These are phyloP conservation scores for Trissolcus basalis DNA, from an alignment of 1,140 invertebrate genomes.

Conservation along the genomic window DNA sequence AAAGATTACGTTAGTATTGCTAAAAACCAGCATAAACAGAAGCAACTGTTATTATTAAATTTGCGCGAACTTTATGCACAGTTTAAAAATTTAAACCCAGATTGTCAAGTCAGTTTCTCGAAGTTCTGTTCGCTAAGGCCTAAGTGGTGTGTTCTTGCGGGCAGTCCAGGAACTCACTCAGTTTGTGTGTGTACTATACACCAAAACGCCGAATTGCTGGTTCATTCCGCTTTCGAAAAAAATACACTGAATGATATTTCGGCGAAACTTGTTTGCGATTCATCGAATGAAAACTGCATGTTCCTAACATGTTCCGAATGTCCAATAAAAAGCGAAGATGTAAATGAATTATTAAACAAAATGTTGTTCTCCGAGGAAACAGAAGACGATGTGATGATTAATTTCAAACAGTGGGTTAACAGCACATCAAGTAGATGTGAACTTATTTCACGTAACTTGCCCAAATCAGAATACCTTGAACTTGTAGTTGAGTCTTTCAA, in stretches of 20 bases:
- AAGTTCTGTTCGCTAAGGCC: constrained; percentile 15
- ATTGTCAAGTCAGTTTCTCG: constrained; percentile 13
- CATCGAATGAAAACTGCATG: constrained; percentile 10
- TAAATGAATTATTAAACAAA: not conserved
- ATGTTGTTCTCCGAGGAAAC: constrained; percentile 5
- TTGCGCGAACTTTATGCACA: constrained; percentile 13
- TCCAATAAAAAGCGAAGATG: constrained; percentile 8
- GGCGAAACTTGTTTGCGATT: constrained; percentile 12
- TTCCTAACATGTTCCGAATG: not conserved
- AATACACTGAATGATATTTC: not conserved
- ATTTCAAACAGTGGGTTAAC: too few species aligned
- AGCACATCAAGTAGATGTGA: not conserved
- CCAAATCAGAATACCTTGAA: constrained; percentile 8
- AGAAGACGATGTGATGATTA: constrained; percentile 4
- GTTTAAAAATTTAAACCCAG: constrained; percentile 3
- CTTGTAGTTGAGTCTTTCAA: not conserved
- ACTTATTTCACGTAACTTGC: not conserved
- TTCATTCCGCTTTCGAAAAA: not conserved
- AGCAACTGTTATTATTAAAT: constrained; percentile 17
- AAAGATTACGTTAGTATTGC: constrained; percentile 29
- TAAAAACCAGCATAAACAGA: constrained; percentile 16
- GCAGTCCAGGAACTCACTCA: constrained; percentile 15
- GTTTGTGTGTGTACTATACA: too few species aligned
- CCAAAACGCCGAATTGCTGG: constrained; percentile 12
- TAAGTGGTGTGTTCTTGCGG: constrained; percentile 18